Base-by-base conservation (phyloP, 2,113 vertebrate species). In the Callocephalon fimbriatum region DNA sequence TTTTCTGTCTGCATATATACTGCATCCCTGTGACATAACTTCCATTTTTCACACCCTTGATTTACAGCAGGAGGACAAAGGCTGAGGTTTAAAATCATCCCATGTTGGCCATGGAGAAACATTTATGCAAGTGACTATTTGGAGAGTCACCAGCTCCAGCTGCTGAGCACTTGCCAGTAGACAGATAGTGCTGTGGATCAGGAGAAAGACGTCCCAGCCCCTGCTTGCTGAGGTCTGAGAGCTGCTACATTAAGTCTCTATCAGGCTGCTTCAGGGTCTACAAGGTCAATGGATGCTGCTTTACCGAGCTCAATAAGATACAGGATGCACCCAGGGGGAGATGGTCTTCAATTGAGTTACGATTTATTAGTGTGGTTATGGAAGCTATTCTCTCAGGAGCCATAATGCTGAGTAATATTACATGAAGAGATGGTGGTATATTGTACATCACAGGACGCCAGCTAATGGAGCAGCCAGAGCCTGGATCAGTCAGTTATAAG, bases 371-470 rank as follows among this genome's bases (percentile, higher is more conserved):
- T 3, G 44, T 3, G 13, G 23, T 12, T 26, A 6, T 29, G 75
- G 83, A 68, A 86, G 44, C 2, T 22, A 0, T 17, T 45, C 71
- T 77, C 22, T 44, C 53, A 25, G 86, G 71, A 88, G 35, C 48
- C 44, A 29, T 44, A 40, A 40, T 29, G 45, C 73, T 91, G 73
- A 61, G 51, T 75, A 56, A 38, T 32, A 67, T 20, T 37, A 22
- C 22, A 5, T 7, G 68, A 61, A 20, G 66, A 47, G 37, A 3
- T 0, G 1, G 29, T 26, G 26, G 7, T 35, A 14, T 35, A 25
- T 8, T 32, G 7, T 16, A 44, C 54, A 22, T 61, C 42, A 3
- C 0, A 1, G 58, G 40, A 82, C 0, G 0, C 14, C 21, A 67
- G 27, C 32, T 71, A 47, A 70, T 3, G 45, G 72, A 37, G 44